phyloP scores from a whole-genome alignment of 2,113 vertebrate species.

The Sciurus niger region DNA sequence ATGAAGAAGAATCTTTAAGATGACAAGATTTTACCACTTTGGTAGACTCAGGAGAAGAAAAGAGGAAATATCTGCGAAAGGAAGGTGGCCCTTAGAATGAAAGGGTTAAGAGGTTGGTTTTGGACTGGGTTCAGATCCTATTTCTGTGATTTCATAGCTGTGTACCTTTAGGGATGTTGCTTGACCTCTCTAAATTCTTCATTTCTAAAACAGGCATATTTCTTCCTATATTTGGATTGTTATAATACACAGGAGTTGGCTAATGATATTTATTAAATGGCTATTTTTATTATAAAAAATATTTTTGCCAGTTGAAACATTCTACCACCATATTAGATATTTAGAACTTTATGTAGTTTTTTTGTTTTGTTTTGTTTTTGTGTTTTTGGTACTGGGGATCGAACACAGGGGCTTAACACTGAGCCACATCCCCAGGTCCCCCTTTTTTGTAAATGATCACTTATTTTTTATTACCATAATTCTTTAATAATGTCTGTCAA shows the following conservation, averaged over 20 bases:
- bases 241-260: background rate
- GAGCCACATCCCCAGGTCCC: too few relatives aligned
- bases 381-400: too few relatives aligned
- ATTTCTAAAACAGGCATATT: conserved; percentile 45
- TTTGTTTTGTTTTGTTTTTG: too few relatives aligned
- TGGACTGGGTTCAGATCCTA: background rate
- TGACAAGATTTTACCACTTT: conserved; percentile 24
- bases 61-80: background rate
- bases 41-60: background rate
- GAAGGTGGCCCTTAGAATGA: conserved; percentile 9
- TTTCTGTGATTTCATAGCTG: background rate
- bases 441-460: too few relatives aligned
- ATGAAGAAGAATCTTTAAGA: background rate
- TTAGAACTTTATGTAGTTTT: conserved; percentile 4
- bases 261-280: conserved; percentile 16
- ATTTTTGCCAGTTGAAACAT: conserved; percentile 60
- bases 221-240: conserved; percentile 26
- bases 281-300: conserved; percentile 55
- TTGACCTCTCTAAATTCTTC: conserved; percentile 50
- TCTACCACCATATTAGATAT: background rate
- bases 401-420: too few relatives aligned
- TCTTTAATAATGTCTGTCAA: too few relatives aligned
- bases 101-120: background rate
- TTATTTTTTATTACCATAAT: too few relatives aligned
- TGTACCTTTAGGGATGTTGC: background rate